Evolutionary conservation across 2,113 vertebrate species (phyloP).

Genomic region (Toxotes chatareus): DNA sequence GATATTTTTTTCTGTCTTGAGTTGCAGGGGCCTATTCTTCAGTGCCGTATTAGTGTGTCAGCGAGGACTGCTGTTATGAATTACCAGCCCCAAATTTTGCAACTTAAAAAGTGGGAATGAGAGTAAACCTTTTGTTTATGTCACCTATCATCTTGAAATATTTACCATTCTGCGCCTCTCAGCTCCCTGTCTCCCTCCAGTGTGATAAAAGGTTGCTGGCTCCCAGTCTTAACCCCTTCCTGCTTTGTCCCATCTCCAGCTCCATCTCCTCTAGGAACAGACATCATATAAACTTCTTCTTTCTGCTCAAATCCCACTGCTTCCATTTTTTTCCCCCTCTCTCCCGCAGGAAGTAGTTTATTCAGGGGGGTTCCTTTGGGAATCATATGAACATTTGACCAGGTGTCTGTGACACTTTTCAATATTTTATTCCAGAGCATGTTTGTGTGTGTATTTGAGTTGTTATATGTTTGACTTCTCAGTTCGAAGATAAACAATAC

Average conservation of each 20-base stretch:
- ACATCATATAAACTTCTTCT: slow-evolving; percentile 67
- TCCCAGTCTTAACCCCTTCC: slow-evolving; percentile 80
- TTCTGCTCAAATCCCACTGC: slow-evolving; percentile 63
- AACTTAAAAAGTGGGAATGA: slow-evolving; percentile 84
- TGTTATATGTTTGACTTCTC: slow-evolving; percentile 72
- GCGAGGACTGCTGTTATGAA: slow-evolving; percentile 77
- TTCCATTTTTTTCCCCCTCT: slow-evolving; percentile 39
- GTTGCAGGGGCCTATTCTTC: slow-evolving; percentile 70
- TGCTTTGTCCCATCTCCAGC: slow-evolving; percentile 62
- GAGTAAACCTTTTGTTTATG: slow-evolving; percentile 86
- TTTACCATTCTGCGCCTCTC: slow-evolving; percentile 78
- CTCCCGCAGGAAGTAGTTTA: slow-evolving; percentile 72
- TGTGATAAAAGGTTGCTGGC: slow-evolving; percentile 82
- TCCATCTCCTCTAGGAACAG: slow-evolving; percentile 61
- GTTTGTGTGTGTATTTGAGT: slow-evolving; percentile 74
- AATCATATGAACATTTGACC: slow-evolving; percentile 81
- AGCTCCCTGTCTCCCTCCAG: slow-evolving; percentile 78
- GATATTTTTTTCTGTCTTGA: slow-evolving; percentile 27
- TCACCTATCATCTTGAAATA: slow-evolving; percentile 86
- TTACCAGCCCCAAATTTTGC: slow-evolving; percentile 80
- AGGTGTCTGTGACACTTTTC: slow-evolving; percentile 80
- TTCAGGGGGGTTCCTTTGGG: slow-evolving; percentile 71
- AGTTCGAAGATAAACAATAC: slow-evolving; percentile 66
- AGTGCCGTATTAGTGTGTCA: slow-evolving; percentile 75
- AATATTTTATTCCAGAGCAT: slow-evolving; percentile 75